Evolutionary conservation across 2,888 invertebrate genomes (phyloP), one percentile per base, ranked within the genome.

Genomic region (Agriopis leucophaearia): DNA sequence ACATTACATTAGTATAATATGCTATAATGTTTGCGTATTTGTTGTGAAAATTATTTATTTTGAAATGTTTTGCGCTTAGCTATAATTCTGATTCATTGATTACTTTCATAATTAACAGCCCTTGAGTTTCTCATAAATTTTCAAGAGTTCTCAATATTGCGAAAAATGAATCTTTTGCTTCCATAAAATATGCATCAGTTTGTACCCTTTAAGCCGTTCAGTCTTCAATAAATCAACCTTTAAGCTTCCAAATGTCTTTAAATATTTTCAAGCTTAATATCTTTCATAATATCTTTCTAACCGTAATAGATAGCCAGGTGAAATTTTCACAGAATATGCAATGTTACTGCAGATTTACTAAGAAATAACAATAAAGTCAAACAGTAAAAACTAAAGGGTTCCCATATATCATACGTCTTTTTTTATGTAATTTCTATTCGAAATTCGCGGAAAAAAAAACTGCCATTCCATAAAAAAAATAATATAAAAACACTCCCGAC

Each of bases 141-240:
- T 48, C 44, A 47, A 62, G 57, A 57, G 47, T 52, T 51, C 57
- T 62, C 47, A 66, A 66, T 51, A 66, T 61, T 61, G 56, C 51
- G 36, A 50, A 44, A 61, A 56, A 61, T 55, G 56, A 61, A 58
- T 62, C 61, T 66, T 62, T 62, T 57, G 57, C 57, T 57, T 50
- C n/a, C 62, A 62, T 66, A 62, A 66, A 66, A 66, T 62, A 66
- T 66, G 66, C 62, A 58, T 35, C 52, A 35, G 35, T 66, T 66
- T 58, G 58, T 62, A 62, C 62, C 66, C 61, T 44, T 55, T 50
- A 55, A 52, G 54, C 56, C 50, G n/a, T 38, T 8, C 48, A 35
- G 54, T n/a, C 16, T 10, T 62, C 62, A 42, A 48, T 62, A 66
- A 66, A 66, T 62, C 57, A 62, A 66, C 62, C 47, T 57, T 55